Evolutionary conservation across 2,113 vertebrate genomes (phyloP).

Genomic region (Ciconia boyciana): DNA sequence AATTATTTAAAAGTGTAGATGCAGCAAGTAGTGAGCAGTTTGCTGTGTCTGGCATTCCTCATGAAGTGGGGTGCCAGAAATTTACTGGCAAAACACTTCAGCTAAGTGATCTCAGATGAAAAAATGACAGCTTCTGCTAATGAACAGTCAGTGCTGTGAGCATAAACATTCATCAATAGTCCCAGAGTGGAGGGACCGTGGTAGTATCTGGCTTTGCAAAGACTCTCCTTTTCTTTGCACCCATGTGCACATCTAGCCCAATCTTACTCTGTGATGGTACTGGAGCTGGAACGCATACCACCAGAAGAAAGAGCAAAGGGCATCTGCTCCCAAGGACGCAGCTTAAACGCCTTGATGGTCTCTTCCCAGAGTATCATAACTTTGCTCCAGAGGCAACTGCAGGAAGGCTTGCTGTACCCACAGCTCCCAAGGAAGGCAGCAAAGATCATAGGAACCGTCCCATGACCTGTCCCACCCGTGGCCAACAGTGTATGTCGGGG

Average conservation of each 20-base stretch:
- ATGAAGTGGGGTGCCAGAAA: background rate
- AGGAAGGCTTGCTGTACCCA: background rate
- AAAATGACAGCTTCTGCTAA: constrained; percentile 46
- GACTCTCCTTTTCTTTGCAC: background rate
- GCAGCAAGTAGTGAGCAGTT: constrained; percentile 22
- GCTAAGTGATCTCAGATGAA: constrained; percentile 35
- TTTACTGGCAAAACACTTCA: constrained; percentile 29
- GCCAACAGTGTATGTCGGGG: background rate
- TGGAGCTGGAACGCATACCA: background rate
- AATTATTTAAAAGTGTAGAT: constrained; percentile 18
- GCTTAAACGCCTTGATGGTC: background rate
- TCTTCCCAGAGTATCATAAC: background rate
- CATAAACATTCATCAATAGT: background rate
- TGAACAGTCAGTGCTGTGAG: background rate
- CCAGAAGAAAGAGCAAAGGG: background rate
- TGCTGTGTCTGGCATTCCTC: constrained; percentile 16
- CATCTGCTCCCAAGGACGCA: background rate
- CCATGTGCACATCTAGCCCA: background rate
- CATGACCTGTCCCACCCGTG: rapidly evolving
- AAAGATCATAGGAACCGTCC: background rate
- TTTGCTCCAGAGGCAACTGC: background rate
- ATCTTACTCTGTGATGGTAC: background rate
- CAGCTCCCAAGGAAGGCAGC: background rate
- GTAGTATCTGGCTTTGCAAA: background rate
- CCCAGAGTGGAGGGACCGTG: background rate